These are phyloP conservation scores for Podiceps cristatus DNA, from an alignment of 2,113 vertebrate species.

Conservation along the genomic window DNA sequence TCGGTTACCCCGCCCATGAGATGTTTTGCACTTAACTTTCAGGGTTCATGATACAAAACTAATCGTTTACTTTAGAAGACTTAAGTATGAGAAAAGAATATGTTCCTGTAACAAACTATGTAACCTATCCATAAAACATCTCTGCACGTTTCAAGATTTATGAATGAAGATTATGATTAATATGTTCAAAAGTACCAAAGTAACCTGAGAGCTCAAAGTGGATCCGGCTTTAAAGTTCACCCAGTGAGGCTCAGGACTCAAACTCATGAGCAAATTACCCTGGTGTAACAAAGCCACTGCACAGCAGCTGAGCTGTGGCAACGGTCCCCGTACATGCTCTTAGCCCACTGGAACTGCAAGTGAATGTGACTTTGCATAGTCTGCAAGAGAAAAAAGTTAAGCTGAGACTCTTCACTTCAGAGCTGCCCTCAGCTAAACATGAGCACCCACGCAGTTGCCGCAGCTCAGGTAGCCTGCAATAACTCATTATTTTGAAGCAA, in stretches of 20 bases:
- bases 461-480: not conserved
- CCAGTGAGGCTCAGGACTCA: not conserved
- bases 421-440: not conserved
- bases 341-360: not conserved
- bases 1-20: not conserved
- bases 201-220: not conserved
- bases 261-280: not conserved
- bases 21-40: not conserved
- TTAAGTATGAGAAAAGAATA: not conserved
- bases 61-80: not conserved
- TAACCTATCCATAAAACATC: not conserved
- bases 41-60: not conserved
- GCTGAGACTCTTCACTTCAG: not conserved
- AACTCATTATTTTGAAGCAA: not conserved
- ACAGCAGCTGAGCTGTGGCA: not conserved
- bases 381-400: not conserved
- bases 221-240: not conserved
- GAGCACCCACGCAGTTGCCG: not conserved
- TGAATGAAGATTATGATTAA: not conserved
- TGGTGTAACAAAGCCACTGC: not conserved
- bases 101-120: not conserved
- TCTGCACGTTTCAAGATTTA: not conserved
- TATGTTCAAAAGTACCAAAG: not conserved
- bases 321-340: rapidly evolving
- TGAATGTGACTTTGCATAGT: not conserved